Percentiles rank a stretch among this genome's conserved stretches.
Conservation (phyloP, 2,113 vertebrate genomes). For the Limanda limanda region DNA sequence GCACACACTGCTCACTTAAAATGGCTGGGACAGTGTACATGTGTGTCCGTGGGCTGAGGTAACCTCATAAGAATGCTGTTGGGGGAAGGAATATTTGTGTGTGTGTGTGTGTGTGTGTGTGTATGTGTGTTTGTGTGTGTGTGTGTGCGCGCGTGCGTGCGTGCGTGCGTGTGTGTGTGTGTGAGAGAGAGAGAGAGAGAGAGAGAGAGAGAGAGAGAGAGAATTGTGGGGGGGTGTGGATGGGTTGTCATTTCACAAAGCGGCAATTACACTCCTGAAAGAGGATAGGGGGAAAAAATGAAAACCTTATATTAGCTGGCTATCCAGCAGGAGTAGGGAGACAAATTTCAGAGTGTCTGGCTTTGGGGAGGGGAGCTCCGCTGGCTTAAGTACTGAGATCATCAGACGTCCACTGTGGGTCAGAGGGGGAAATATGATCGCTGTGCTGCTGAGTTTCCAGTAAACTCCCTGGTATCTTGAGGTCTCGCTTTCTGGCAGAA, state of each 20-base stretch:
- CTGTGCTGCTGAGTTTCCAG: conserved; percentile 42
- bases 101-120: conserved; percentile 22
- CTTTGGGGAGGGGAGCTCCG: conserved; percentile 48
- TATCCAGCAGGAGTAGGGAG: conserved; percentile 55
- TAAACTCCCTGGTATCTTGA: conserved; percentile 62
- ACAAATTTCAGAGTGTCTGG: conserved; percentile 62
- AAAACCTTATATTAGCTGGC: conserved; percentile 51
- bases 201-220: background rate
- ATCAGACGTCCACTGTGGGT: conserved; percentile 52
- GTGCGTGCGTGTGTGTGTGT: conserved; percentile 34
- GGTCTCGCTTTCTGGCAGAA: conserved; percentile 63
- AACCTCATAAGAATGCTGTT: conserved; percentile 72
- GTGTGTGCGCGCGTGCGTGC: conserved; percentile 43
- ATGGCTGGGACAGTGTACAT: conserved; percentile 41
- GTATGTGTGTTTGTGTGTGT: background rate
- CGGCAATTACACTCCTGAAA: conserved; percentile 17
- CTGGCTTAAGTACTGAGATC: conserved; percentile 42
- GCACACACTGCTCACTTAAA: conserved; percentile 32
- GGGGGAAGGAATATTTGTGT: conserved; percentile 16
- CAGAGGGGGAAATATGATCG: conserved; percentile 57
- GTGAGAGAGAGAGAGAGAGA: background rate
- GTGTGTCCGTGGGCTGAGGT: conserved; percentile 62
- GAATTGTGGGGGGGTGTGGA: too few species aligned
- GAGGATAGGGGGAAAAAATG: conserved; percentile 1
- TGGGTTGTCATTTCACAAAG: conserved; percentile 15